Evolutionary conservation across 2,888 invertebrate genomes (phyloP).

Genomic region (Hypolimnas misippus): DNA sequence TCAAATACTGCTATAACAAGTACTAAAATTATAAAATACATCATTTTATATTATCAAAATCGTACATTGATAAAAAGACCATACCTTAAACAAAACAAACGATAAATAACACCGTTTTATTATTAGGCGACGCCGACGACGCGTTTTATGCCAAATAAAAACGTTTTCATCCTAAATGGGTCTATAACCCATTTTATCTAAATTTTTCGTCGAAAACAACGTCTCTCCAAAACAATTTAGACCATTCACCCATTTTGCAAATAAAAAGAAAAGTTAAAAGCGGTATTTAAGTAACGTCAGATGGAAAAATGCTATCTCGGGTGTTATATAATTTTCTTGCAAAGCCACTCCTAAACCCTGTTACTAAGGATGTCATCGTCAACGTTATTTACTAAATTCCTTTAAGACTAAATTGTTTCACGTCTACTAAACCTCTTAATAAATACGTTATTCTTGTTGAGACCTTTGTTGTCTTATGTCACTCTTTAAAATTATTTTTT

Average conservation of each 20-base stretch:
- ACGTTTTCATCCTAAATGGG: constrained; percentile 3
- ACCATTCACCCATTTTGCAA: constrained; percentile 21
- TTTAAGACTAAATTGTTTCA: background rate
- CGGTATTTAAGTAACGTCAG: constrained; percentile 18
- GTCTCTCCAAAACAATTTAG: constrained; percentile 17
- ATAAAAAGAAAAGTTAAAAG: constrained; percentile 27
- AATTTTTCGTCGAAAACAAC: constrained; percentile 16
- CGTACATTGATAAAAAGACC: too few species aligned
- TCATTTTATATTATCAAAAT: background rate
- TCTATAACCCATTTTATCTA: constrained; percentile 12
- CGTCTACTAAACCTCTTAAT: background rate
- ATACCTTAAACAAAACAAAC: background rate
- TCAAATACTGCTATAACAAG: too few species aligned
- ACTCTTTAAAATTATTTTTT: too few species aligned
- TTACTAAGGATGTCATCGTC: constrained; percentile 21
- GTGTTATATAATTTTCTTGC: constrained; percentile 18
- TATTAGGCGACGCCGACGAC: background rate
- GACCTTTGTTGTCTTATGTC: too few species aligned
- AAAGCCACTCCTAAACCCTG: constrained; percentile 10
- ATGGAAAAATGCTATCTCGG: constrained; percentile 14
- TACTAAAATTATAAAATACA: background rate
- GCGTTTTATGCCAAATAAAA: constrained; percentile 1
- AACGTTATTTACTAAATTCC: constrained; percentile 16
- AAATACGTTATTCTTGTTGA: background rate
- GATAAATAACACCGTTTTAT: background rate